Evolutionary conservation across 35 echinoderm and acorn worm genomes (phyloP), one percentile per base, ranked within the genome.

Genomic region (Apostichopus japonicus): DNA sequence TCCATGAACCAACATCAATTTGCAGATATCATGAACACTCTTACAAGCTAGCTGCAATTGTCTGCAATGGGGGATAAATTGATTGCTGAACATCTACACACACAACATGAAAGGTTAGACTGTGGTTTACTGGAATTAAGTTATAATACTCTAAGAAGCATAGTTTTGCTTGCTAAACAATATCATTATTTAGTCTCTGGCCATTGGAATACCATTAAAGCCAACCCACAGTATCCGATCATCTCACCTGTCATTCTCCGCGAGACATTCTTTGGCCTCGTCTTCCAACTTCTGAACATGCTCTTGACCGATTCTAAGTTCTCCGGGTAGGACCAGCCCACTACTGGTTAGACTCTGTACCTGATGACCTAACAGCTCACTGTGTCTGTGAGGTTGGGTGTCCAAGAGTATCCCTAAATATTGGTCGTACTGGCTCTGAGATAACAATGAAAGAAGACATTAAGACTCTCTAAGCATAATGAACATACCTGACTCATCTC

Each of bases 191-290:
- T 61, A 13, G 57, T 61, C 57, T 10, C 57, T 13, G 7, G 57
- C 8, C 13, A 61, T 61, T 61, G 2, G 33, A 44, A 44, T 44
- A 44, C 33, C 33, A 44, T 44, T 44, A 44, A 44, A 44, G 33
- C 33, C 33, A 1, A 4, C 33, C 33, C 33, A 44, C 19, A 67
- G 1, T 19, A 67, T 67, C 17, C n/a, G 6, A 6, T 75, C 1
- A n/a, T 23, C 92, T 92, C 75, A 96, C 97, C 94, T 94, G 79
- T 98, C 93, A 94, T 98, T 98, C 80, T 98, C 95, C 87, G 94
- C 72, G 44, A 98, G 88, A 14, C 93, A 67, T 17, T 88, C 63
- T 63, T 93, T 94, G 44, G 93, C 92, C 55, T 95, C 70, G 10
- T 13, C 73, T 83, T 99, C 97, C 24, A 93, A 86, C 9, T 79